Evolutionary conservation across 2,888 invertebrate species (phyloP).

Genomic region (Coenonympha glycerion): DNA sequence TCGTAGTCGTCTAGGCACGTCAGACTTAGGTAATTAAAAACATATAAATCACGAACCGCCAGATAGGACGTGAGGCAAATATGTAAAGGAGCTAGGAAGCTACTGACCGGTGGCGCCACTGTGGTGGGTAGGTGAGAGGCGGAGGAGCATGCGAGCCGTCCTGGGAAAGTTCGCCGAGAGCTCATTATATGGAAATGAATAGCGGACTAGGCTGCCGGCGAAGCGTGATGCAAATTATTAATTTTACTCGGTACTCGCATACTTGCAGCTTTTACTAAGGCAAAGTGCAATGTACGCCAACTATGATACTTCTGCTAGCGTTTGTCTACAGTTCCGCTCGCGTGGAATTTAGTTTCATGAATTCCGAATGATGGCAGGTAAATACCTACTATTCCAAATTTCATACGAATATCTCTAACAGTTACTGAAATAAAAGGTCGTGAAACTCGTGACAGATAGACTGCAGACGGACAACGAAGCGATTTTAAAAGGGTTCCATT

Average conservation of each 20-base stretch:
- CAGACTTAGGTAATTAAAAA: background rate
- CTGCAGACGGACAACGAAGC: too few relatives aligned
- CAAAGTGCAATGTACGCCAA: background rate
- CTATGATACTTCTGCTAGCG: too few relatives aligned
- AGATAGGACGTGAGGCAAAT: background rate
- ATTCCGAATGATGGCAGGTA: too few relatives aligned
- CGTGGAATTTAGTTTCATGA: too few relatives aligned
- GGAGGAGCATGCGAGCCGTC: background rate
- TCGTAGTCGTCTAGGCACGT: too few relatives aligned
- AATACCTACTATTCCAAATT: too few relatives aligned
- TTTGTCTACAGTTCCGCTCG: too few relatives aligned
- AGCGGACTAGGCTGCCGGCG: background rate
- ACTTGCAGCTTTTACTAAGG: background rate
- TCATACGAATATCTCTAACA: too few relatives aligned
- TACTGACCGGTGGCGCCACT: background rate
- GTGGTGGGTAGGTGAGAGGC: background rate
- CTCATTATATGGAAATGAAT: conserved; percentile 2
- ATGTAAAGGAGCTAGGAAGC: background rate
- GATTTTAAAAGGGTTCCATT: too few relatives aligned
- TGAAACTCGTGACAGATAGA: too few relatives aligned
- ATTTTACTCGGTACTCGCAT: background rate
- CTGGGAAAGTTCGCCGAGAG: conserved; percentile 2
- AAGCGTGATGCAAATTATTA: conserved; percentile 1
- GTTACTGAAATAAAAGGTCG: too few relatives aligned
- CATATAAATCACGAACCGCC: background rate